Base-by-base conservation (phyloP, 2,888 invertebrate species). In the Dexiosoma caninum region DNA sequence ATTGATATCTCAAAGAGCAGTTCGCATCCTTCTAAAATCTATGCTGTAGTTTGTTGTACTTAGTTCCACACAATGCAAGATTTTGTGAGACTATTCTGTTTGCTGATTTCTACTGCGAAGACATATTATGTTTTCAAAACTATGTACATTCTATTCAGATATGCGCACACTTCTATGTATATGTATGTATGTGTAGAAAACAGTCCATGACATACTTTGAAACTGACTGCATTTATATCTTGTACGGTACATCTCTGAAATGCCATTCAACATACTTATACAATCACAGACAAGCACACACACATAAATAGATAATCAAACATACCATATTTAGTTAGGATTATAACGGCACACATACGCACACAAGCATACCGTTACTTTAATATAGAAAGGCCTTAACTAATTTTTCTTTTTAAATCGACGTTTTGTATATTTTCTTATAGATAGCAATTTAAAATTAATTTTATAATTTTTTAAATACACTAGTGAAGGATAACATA, bases 191-290 rank as follows among this genome's bases (percentile, higher is more conserved):
- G 46, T 49, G 14, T 35, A 70, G 62, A 76, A 67, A 42, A 44
- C 72, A 75, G 81, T 81, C 81, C 81, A 81, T 81, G 81, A 81
- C 81, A 81, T 53, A 81, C 66, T 78, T 81, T 14, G 40, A 66
- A 64, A 60, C 62, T 67, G 30, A 64, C 71, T 69, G 67, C 74
- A 64, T 71, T 71, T 80, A 60, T 76, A 71, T 80, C 67, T 78
- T 53, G 53, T 49, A 46, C 60, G 55, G 37, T 49, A 35, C 53
- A 78, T 78, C 78, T 78, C 78, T 69, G 55, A 75, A 66, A 64
- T 70, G 60, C 30, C 62, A 66, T 77, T 40, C 62, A 69, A 51
- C 46, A 57, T 16, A 19, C 59, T 40, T 12, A 37, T 14, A 57
- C 30, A 66, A 49, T 19, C 23, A 19, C 19, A 55, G 14, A 16